These are phyloP conservation scores for Neotoma lepida DNA, from an alignment of 2,113 vertebrate genomes.

Conservation along the genomic window DNA sequence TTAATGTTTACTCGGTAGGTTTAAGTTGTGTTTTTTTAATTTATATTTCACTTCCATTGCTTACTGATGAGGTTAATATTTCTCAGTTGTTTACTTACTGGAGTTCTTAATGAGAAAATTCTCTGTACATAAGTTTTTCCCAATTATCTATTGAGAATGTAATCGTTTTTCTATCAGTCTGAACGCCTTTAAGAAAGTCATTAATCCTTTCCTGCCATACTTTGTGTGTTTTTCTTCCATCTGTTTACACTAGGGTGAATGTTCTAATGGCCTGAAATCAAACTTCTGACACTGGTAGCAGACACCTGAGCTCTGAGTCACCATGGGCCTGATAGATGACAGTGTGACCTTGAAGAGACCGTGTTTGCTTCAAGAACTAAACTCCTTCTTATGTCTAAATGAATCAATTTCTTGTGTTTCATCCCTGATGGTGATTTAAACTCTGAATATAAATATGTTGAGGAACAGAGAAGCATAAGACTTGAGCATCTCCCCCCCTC, in stretches of 20 bases:
- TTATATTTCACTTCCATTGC: conserved; percentile 58
- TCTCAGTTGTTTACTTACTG: conserved; percentile 58
- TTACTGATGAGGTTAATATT: conserved; percentile 63
- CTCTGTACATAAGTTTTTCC: conserved; percentile 53
- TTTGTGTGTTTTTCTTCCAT: conserved; percentile 35
- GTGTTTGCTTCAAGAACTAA: not conserved
- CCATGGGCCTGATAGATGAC: not conserved
- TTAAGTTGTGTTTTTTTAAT: conserved; percentile 27
- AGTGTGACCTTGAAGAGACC: not conserved
- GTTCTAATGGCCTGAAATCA: conserved; percentile 4
- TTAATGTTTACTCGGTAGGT: conserved; percentile 52
- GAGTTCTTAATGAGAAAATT: conserved; percentile 65
- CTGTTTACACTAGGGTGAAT: not conserved
- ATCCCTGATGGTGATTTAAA: not conserved
- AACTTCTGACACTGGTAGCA: not conserved
- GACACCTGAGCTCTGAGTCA: not conserved
- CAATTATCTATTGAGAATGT: conserved; percentile 69
- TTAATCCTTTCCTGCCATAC: conserved; percentile 62
- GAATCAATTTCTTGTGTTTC: not conserved
- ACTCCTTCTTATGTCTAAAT: not conserved
- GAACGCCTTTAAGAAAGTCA: conserved; percentile 72
- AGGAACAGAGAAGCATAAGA: not conserved
- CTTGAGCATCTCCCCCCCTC: not conserved
- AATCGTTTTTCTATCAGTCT: conserved; percentile 56
- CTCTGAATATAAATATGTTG: not conserved